Evolutionary conservation across 2,888 invertebrate genomes (phyloP), one percentile per base, ranked within the genome.

Genomic region (Pyralis farinalis): DNA sequence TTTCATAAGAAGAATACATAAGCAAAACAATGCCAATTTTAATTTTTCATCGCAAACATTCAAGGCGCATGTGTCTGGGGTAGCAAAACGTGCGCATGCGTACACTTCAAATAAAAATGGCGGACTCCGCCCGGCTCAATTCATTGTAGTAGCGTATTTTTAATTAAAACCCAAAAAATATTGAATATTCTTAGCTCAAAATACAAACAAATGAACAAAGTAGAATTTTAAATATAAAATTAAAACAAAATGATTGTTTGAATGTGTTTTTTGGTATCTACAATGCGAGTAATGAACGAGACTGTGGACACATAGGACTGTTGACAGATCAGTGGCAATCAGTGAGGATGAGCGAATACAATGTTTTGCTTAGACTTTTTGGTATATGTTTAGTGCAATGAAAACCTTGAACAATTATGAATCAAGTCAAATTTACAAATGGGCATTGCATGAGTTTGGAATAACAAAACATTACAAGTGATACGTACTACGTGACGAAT

Each of bases 251-350:
- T 1, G 31, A 12, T 5, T 12, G 12, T 6, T 6, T 6, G n/a
- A 11, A 3, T 8, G 5, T 12, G 11, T 12, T 28, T 16, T 12
- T 25, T 9, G 12, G 16, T 16, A 16, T 8, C 31, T 9, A 37
- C 7, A 37, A 43, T 42, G 41, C 25, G 34, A 30, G 38, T 12
- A 35, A 37, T 16, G 3, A 11, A 6, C 20, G 10, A 28, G 40
- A 28, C 31, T 44, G 37, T 44, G 43, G 29, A 45, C 50, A 42
- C 52, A 45, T 46, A 49, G 41, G 43, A 44, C 51, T 78, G 79
- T 78, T 78, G 80, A 80, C 75, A 77, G 67, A 64, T 66, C 56
- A 46, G 65, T 63, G 55, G 55, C 49, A 63, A 66, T 67, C 53
- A 60, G 61, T 63, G 59, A 59, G 63, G 54, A 77, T 71, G 71